Evolutionary conservation across 2,113 vertebrate species (phyloP).

Genomic region (Bambusicola thoracicus): DNA sequence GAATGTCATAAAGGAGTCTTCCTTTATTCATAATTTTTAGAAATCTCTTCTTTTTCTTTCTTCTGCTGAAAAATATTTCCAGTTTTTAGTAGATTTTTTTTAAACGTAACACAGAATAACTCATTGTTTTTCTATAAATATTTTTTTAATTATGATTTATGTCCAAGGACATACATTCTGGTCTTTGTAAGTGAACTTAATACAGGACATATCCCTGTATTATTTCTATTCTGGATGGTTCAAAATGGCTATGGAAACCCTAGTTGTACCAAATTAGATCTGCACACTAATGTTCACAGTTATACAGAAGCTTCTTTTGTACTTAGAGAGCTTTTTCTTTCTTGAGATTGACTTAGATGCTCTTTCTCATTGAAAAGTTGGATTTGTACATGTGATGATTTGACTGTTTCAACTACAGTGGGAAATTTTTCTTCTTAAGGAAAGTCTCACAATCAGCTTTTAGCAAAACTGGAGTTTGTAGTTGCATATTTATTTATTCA

Average conservation of each 20-base stretch:
- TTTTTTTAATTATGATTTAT: neutral
- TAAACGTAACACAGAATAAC: neutral
- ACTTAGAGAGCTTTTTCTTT: neutral
- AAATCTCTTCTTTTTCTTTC: neutral
- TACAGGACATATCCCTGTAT: neutral
- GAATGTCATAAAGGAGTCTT: neutral
- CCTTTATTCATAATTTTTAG: neutral
- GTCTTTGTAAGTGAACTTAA: neutral
- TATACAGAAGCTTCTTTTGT: neutral
- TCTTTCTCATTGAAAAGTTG: neutral
- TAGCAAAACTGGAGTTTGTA: neutral
- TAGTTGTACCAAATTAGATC: neutral
- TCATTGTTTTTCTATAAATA: neutral
- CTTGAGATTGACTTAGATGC: neutral
- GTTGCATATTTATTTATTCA: no score
- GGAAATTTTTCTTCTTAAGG: neutral
- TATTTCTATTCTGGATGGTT: neutral
- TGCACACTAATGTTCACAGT: neutral
- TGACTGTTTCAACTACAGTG: neutral
- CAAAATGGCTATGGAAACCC: neutral
- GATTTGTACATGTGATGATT: neutral
- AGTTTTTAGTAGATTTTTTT: neutral
- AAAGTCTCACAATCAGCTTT: neutral
- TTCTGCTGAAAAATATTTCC: neutral
- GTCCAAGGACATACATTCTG: no score